Evolutionary conservation across 1,140 invertebrate genomes (phyloP).

Genomic region (Zophobas atratus): DNA sequence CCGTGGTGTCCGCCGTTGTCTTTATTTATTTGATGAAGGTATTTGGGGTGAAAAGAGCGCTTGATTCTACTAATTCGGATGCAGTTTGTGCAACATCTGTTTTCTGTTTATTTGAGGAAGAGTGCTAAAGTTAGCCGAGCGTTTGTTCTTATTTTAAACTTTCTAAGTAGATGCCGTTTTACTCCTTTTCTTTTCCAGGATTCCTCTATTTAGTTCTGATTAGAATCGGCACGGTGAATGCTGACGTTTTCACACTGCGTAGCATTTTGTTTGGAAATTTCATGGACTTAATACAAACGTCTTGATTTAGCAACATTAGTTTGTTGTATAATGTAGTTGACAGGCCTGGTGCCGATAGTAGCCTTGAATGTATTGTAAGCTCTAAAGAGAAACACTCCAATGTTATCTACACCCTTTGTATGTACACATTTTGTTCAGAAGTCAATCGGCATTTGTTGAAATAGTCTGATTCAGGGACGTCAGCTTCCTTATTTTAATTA

Average conservation of each 20-base stretch:
- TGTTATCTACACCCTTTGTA: conserved; percentile 47
- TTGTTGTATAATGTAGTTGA: conserved; percentile 40
- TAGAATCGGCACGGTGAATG: conserved; percentile 20
- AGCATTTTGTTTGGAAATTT: conserved; percentile 33
- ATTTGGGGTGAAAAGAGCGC: not conserved
- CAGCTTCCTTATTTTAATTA: conserved; percentile 33
- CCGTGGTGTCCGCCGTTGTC: not conserved
- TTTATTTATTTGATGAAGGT: conserved; percentile 23
- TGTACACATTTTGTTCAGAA: conserved; percentile 38
- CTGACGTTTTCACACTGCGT: conserved; percentile 32
- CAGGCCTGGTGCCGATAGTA: conserved; percentile 37
- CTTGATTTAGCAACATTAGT: conserved; percentile 42
- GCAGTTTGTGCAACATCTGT: not conserved
- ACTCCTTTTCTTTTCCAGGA: not conserved
- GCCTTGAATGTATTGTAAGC: conserved; percentile 46
- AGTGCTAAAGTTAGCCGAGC: not conserved
- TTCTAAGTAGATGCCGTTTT: not conserved
- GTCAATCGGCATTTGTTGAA: conserved; percentile 34
- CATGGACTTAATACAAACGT: conserved; percentile 35
- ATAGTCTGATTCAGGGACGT: conserved; percentile 12
- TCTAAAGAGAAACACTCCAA: conserved; percentile 42
- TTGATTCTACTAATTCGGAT: not conserved
- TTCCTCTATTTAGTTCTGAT: conserved; percentile 16
- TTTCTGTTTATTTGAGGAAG: not conserved
- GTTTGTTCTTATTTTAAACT: not conserved